Evolutionary conservation across 2,888 invertebrate genomes (phyloP).

Genomic region (Lasioglossum zephyrum): DNA sequence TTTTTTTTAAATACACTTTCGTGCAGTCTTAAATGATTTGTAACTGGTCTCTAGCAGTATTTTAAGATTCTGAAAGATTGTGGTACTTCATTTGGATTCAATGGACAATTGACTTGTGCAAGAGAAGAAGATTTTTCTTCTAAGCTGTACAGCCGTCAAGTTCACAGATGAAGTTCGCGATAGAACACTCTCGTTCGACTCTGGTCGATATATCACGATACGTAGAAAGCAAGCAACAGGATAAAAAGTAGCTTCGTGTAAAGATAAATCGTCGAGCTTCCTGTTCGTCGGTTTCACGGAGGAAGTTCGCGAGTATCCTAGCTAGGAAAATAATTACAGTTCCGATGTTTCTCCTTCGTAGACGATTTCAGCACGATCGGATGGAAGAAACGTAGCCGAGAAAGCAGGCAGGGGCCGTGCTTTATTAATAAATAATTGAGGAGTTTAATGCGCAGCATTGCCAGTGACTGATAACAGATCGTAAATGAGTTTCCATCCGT

Average conservation of each 20-base stretch:
- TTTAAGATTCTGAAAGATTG: background rate
- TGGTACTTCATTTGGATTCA: background rate
- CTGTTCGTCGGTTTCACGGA: slow-evolving; percentile 55
- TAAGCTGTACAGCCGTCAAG: background rate
- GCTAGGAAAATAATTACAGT: slow-evolving; percentile 76
- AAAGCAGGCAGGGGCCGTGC: slow-evolving; percentile 34
- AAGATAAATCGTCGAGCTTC: slow-evolving; percentile 64
- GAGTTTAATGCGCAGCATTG: slow-evolving; percentile 67
- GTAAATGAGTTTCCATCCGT: slow-evolving; percentile 44
- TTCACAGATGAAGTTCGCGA: background rate
- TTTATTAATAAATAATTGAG: slow-evolving; percentile 74
- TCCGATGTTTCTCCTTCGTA: slow-evolving; percentile 67
- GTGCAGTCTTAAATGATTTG: background rate
- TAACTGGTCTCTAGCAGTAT: background rate
- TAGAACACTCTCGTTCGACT: background rate
- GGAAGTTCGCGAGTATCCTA: slow-evolving; percentile 60
- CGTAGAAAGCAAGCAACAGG: background rate
- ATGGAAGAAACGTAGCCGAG: slow-evolving; percentile 11
- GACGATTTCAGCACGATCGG: slow-evolving; percentile 61
- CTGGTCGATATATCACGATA: slow-evolving; percentile 16
- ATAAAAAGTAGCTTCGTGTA: slow-evolving; percentile 34
- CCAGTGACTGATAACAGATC: slow-evolving; percentile 41
- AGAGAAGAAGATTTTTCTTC: background rate
- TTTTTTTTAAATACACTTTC: slow-evolving; percentile 9
- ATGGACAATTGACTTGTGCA: background rate